These are phyloP conservation scores for Drosophila lini DNA, from an alignment of 1,140 invertebrate genomes.

Conservation along the genomic window DNA sequence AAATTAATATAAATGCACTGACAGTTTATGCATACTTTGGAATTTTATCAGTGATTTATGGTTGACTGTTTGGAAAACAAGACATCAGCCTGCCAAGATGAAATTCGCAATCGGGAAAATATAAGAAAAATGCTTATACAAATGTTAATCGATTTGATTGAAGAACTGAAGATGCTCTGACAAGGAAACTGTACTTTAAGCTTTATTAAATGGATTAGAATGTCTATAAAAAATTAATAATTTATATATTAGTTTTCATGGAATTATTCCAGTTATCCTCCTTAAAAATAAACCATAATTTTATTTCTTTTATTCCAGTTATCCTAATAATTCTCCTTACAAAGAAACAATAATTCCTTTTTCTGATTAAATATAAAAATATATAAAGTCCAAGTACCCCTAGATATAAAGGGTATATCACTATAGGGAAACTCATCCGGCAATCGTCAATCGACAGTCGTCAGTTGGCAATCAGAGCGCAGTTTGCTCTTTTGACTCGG, in stretches of 20 bases:
- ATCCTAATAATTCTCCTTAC: background rate
- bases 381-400: background rate
- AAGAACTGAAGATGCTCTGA: slow-evolving; percentile 1
- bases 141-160: slow-evolving; percentile 6
- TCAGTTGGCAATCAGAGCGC: slow-evolving; percentile 59
- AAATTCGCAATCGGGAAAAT: slow-evolving; percentile 42
- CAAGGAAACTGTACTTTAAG: background rate
- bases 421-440: slow-evolving; percentile 1
- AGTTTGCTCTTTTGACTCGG: slow-evolving; percentile 72
- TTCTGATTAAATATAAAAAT: background rate
- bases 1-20: slow-evolving; percentile 63
- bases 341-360: too few relatives aligned
- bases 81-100: slow-evolving; percentile 23
- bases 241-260: background rate
- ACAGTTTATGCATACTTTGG: slow-evolving; percentile 35
- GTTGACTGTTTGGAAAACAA: slow-evolving; percentile 41
- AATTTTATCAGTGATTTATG: slow-evolving; percentile 72
- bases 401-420: background rate
- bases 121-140: slow-evolving; percentile 17
- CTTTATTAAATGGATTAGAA: too few relatives aligned
- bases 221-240: too few relatives aligned
- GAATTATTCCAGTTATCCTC: background rate
- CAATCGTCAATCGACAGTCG: slow-evolving; percentile 30
- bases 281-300: background rate
- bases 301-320: background rate